Conservation (phyloP, 2,888 invertebrate genomes). For the Apotomis betuletana region DNA sequence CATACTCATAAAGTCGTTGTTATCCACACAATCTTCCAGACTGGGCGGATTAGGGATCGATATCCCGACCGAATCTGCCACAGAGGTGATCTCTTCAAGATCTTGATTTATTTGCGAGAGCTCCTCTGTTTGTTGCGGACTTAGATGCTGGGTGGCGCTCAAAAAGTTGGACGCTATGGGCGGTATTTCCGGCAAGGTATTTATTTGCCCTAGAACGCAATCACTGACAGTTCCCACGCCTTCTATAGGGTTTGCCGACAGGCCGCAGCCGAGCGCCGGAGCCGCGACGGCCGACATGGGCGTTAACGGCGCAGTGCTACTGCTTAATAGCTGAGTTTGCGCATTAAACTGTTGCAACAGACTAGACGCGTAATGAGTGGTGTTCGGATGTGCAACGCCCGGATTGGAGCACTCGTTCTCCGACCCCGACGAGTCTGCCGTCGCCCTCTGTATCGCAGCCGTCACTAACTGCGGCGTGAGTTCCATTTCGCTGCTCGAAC, state of each 20-base stretch:
- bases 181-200: constrained; percentile 68
- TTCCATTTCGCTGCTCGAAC: constrained; percentile 90
- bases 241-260: constrained; percentile 62
- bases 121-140: constrained; percentile 79
- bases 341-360: constrained; percentile 91
- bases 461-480: constrained; percentile 89
- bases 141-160: constrained; percentile 69
- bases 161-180: constrained; percentile 71
- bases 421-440: constrained; percentile 86
- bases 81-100: constrained; percentile 78
- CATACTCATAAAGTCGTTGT: constrained; percentile 76
- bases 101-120: constrained; percentile 78
- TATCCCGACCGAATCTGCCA: constrained; percentile 68
- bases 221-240: constrained; percentile 70
- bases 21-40: constrained; percentile 78
- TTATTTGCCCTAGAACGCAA: constrained; percentile 74
- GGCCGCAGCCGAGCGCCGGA: constrained; percentile 59
- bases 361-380: constrained; percentile 88
- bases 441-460: constrained; percentile 89
- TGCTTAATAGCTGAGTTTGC: constrained; percentile 88
- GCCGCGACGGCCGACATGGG: constrained; percentile 60
- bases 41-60: constrained; percentile 72
- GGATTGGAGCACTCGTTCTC: constrained; percentile 86
- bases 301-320: constrained; percentile 65
- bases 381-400: constrained; percentile 79